Evolutionary conservation across 2,113 vertebrate species (phyloP), one percentile per base, ranked within the genome.

Genomic region (Menura novaehollandiae): DNA sequence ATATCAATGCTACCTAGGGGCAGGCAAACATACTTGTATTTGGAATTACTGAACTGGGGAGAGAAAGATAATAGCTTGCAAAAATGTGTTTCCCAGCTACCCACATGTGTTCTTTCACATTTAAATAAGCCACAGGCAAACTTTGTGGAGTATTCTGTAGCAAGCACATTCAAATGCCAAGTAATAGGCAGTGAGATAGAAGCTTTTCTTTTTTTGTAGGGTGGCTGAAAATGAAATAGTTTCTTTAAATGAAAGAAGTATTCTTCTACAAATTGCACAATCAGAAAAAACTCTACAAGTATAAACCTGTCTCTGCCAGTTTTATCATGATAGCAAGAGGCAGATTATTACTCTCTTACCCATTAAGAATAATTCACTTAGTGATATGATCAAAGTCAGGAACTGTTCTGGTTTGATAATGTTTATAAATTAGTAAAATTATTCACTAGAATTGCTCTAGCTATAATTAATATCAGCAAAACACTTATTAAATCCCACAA

Each of bases 81-180:
- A 95, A 93, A 76, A 75, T 37, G 17, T 94, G 77, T 96, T 93
- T 97, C 89, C 86, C 82, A 93, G 55, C 62, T 60, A 89, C 58
- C 88, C 84, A 87, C 87, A 86, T 94, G 92, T 95, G 88, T 93
- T 94, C 95, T 89, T 97, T 93, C 95, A 95, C 88, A 96, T 94
- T 96, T 91, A 96, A 96, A 97, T 88, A 91, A 96, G 89, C 91
- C 92, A 96, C 82, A 87, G 89, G 92, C 90, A 97, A 97, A 94
- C 90, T 91, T 89, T 9, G 66, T 75, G 27, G 55, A 73, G 35
- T 64, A 68, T 91, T 96, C 82, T 93, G 62, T 64, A 93, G 82
- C 15, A 55, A 90, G 46, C 46, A 72, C 69, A 85, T 91, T 91
- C 78, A 72, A 93, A 63, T 46, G 21, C 58, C 73, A 84, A 95